These are phyloP conservation scores for Axea sp. DNA, from an alignment of 2,888 invertebrate genomes.

Conservation along the genomic window DNA sequence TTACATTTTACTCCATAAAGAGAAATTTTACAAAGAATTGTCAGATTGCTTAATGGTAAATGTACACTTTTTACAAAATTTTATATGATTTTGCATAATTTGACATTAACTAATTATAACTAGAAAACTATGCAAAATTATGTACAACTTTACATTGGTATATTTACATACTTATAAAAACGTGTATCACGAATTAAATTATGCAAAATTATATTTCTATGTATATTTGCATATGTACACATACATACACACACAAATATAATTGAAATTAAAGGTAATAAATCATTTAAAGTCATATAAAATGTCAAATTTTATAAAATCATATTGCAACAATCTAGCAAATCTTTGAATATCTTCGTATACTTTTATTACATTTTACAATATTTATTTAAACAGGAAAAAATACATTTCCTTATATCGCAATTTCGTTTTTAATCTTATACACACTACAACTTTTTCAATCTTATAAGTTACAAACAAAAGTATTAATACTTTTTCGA, in stretches of 20 bases:
- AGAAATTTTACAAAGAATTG: conserved; percentile 1
- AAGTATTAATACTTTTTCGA: not conserved
- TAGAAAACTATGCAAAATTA: conserved; percentile 25
- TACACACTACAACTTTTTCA: not conserved
- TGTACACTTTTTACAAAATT: conserved; percentile 31
- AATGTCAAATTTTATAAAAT: conserved; percentile 13
- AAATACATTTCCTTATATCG: not conserved
- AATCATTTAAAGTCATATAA: not conserved
- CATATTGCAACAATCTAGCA: conserved; percentile 3
- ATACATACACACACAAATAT: conserved; percentile 16
- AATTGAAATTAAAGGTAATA: not conserved
- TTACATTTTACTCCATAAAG: conserved; percentile 1
- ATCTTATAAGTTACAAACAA: not conserved
- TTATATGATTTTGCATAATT: conserved; percentile 10
- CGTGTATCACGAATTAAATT: not conserved
- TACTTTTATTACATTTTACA: not conserved
- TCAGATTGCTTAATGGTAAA: not conserved
- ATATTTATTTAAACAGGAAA: not conserved
- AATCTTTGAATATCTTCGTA: conserved; percentile 1
- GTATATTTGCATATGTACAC: too few species aligned
- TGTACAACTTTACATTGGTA: conserved; percentile 19
- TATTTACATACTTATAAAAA: conserved; percentile 17
- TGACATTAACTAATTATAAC: conserved; percentile 7
- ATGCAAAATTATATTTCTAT: conserved; percentile 8
- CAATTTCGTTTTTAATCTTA: not conserved